Evolutionary conservation across 2,888 invertebrate genomes (phyloP).

Genomic region (Corythucha ciliata): DNA sequence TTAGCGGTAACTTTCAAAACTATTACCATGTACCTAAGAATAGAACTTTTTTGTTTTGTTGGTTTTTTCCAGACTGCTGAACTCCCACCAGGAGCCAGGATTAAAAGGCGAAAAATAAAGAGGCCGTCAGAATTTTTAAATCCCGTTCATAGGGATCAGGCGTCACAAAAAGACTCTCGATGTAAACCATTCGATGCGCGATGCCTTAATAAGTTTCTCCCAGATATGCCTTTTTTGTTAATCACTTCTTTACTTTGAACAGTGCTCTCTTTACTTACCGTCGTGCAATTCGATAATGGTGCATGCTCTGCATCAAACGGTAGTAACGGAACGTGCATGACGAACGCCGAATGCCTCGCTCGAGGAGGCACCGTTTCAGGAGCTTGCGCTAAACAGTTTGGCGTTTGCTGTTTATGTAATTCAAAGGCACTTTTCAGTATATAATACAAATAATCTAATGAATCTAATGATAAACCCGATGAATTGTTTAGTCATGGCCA

Average conservation of each 20-base stretch:
- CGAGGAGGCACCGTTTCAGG: slow-evolving; percentile 67
- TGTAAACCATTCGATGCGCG: slow-evolving; percentile 10
- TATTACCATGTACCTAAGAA: neutral
- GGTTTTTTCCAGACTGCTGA: neutral
- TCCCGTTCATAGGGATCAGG: too few species aligned
- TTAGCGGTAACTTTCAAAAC: neutral
- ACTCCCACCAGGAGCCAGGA: slow-evolving; percentile 15
- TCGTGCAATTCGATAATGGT: slow-evolving; percentile 69
- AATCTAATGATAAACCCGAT: neutral
- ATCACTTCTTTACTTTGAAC: slow-evolving; percentile 28
- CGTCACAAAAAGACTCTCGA: slow-evolving; percentile 10
- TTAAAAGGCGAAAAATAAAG: slow-evolving; percentile 21
- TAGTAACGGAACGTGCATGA: slow-evolving; percentile 72
- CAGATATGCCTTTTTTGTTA: neutral
- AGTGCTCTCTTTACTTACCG: slow-evolving; percentile 73
- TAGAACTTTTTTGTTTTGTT: neutral
- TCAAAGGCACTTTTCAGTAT: slow-evolving; percentile 34
- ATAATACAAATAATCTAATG: slow-evolving; percentile 1
- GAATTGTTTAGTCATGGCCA: slow-evolving; percentile 57
- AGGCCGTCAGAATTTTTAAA: slow-evolving; percentile 6
- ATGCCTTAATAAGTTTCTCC: neutral
- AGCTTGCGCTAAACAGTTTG: slow-evolving; percentile 68
- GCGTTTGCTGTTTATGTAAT: slow-evolving; percentile 67
- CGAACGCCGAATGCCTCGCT: slow-evolving; percentile 58
- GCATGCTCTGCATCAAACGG: slow-evolving; percentile 64